These are phyloP conservation scores for Eristalinus aeneus DNA, from an alignment of 2,888 invertebrate species.

Conservation along the genomic window DNA sequence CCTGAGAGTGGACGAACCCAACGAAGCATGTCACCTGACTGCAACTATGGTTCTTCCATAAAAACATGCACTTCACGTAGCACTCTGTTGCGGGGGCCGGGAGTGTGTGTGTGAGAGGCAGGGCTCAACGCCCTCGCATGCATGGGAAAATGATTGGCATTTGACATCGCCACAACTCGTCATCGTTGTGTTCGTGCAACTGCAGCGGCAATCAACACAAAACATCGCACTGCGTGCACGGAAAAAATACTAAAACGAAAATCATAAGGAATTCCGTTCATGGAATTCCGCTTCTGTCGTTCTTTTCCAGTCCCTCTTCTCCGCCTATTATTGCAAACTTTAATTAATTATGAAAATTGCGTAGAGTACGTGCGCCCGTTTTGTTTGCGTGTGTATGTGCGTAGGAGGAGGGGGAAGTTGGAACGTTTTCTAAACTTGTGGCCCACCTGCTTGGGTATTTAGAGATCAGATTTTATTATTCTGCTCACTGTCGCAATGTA, in stretches of 20 bases:
- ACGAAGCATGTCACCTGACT: constrained; percentile 55
- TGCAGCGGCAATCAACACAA: neutral
- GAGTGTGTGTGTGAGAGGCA: constrained; percentile 13
- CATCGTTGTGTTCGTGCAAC: constrained; percentile 25
- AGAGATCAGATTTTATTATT: constrained; percentile 48
- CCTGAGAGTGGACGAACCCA: constrained; percentile 35
- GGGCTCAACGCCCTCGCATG: constrained; percentile 65
- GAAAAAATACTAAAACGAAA: constrained; percentile 31
- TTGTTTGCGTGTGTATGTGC: too few species aligned
- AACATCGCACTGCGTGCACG: constrained; percentile 22
- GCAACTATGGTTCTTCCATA: constrained; percentile 28
- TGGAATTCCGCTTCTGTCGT: constrained; percentile 31
- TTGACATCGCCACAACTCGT: constrained; percentile 52
- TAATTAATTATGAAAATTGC: constrained; percentile 67
- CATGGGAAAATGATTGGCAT: constrained; percentile 67
- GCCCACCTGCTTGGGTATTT: constrained; percentile 42
- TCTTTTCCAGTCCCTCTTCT: constrained; percentile 1
- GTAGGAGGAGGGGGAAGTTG: neutral
- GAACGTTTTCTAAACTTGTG: neutral
- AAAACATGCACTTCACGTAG: constrained; percentile 55
- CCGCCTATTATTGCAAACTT: constrained; percentile 48
- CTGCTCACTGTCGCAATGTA: constrained; percentile 28
- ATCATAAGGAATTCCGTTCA: constrained; percentile 59
- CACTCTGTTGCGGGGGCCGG: constrained; percentile 26
- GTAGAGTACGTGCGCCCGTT: constrained; percentile 36